Conservation (phyloP, 2,113 vertebrate species). For the Malaclemys terrapin region DNA sequence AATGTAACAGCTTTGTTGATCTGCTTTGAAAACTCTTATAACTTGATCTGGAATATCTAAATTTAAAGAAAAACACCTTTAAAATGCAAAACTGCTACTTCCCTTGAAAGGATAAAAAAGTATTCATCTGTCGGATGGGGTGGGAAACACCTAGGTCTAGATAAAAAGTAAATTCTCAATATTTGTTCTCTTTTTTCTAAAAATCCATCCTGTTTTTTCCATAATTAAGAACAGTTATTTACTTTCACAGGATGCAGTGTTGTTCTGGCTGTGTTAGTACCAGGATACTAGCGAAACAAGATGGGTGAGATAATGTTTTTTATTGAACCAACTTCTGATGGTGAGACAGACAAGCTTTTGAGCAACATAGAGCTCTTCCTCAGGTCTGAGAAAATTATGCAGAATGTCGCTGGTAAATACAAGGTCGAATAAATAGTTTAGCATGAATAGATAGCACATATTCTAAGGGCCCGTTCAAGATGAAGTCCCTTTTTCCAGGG, state of each 20-base stretch:
- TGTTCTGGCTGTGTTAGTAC: background rate
- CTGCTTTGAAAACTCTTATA: conserved; percentile 95
- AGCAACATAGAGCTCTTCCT: background rate
- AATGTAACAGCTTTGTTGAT: conserved; percentile 98
- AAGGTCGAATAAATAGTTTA: background rate
- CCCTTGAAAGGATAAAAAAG: background rate
- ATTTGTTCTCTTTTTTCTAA: background rate
- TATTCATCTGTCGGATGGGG: background rate
- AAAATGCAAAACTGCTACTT: background rate
- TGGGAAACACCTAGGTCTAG: background rate
- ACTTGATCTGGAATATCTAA: conserved; percentile 97
- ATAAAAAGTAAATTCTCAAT: background rate
- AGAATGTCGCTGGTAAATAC: too few relatives aligned
- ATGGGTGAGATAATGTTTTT: background rate
- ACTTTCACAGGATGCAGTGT: background rate
- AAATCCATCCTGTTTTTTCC: background rate
- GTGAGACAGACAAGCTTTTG: background rate
- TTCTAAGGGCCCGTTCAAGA: background rate
- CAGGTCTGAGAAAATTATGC: background rate
- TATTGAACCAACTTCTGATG: background rate
- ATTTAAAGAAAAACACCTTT: conserved; percentile 11
- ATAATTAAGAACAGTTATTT: background rate
- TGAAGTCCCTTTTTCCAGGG: background rate
- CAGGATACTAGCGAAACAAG: background rate
- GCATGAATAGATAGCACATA: background rate